These are phyloP conservation scores for Mareca penelope DNA, from an alignment of 2,797 vertebrate species.

Conservation along the genomic window DNA sequence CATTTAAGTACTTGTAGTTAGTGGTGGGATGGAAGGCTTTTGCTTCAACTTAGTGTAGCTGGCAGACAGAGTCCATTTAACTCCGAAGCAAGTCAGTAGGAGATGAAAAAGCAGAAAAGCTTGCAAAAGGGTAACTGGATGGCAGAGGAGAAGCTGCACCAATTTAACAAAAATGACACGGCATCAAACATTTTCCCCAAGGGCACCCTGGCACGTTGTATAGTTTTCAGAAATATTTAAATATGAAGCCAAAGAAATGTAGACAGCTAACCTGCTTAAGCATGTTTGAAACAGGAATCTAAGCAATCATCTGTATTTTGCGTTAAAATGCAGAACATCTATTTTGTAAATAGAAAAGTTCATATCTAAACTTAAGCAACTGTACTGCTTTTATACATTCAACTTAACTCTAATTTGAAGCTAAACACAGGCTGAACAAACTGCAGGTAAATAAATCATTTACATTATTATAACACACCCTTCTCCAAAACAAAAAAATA, in stretches of 20 bases:
- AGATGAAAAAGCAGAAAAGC: background rate
- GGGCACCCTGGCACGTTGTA: background rate
- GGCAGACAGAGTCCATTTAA: background rate
- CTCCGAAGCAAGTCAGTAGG: background rate
- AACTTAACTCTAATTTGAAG: background rate
- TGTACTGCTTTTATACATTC: background rate
- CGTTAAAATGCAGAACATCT: background rate
- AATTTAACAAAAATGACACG: background rate
- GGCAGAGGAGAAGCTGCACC: background rate
- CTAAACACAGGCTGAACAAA: background rate
- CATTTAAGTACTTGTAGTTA: background rate
- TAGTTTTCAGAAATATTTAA: background rate
- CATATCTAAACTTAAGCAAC: background rate
- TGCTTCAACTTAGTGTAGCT: background rate
- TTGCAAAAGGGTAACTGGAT: background rate
- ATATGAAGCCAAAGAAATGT: background rate
- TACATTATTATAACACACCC: background rate
- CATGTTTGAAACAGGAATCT: background rate
- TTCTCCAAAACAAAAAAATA: background rate
- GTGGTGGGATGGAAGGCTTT: background rate
- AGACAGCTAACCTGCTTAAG: slow-evolving; percentile 40
- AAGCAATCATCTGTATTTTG: slow-evolving; percentile 11
- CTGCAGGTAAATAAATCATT: background rate
- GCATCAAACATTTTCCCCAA: background rate
- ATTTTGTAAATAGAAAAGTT: background rate